Percentiles rank a stretch among this genome's conserved stretches.
Evolutionary conservation across 2,113 vertebrate genomes (phyloP).

Genomic region (Pelusios castaneus): DNA sequence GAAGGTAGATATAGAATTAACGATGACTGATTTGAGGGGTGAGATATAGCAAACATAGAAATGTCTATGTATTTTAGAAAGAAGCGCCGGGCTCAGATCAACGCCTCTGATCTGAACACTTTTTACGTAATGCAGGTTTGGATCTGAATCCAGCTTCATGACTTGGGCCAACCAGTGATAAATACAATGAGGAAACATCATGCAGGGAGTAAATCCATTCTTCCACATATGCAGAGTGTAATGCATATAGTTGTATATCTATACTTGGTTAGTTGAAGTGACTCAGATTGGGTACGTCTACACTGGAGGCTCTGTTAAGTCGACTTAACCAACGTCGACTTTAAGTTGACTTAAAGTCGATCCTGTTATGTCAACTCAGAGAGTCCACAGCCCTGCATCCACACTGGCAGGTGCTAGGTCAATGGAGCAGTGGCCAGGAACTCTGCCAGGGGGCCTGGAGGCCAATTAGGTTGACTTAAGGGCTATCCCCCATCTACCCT

Average conservation of each 20-base stretch:
- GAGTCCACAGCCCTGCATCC: too few relatives aligned
- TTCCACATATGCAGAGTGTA: fast-evolving
- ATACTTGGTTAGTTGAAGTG: not conserved
- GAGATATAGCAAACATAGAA: not conserved
- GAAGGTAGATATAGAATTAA: not conserved
- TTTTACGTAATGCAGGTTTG: not conserved
- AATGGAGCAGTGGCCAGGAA: too few relatives aligned
- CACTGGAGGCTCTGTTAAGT: too few relatives aligned
- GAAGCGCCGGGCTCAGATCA: not conserved
- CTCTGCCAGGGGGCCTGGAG: too few relatives aligned
- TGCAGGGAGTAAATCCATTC: not conserved
- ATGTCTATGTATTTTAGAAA: not conserved
- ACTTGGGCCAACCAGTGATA: not conserved
- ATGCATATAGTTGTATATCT: not conserved
- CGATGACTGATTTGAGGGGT: not conserved
- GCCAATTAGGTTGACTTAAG: too few relatives aligned
- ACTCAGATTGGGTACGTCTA: too few relatives aligned
- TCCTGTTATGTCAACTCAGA: too few relatives aligned
- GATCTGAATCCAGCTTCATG: not conserved
- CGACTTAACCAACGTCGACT: too few relatives aligned
- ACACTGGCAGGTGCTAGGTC: too few relatives aligned
- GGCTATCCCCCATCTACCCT: too few relatives aligned
- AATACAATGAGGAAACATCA: not conserved
- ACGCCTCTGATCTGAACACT: not conserved
- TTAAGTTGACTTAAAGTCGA: too few relatives aligned